A percentile compares a stretch with the other conserved stretches of the same genome.
Conservation (phyloP, 2,888 invertebrate genomes). For the Drosophila paramelanica region DNA sequence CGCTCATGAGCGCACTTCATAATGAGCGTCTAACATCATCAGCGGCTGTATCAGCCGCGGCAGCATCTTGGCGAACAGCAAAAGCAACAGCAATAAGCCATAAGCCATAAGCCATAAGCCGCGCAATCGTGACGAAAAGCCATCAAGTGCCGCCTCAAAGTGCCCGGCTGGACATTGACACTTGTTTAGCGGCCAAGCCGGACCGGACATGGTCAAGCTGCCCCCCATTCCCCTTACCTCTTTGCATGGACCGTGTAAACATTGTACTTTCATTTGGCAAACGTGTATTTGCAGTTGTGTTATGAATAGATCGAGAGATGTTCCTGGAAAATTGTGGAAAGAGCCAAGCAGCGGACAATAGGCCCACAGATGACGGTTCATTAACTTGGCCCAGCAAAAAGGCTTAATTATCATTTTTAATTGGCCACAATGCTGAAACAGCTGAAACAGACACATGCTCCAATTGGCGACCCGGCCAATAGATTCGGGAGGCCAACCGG, state of each 20-base stretch:
- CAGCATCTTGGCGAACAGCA: conserved; percentile 19
- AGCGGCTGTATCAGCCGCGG: conserved; percentile 19
- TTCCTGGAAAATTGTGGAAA: conserved; percentile 48
- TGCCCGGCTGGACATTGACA: conserved; percentile 72
- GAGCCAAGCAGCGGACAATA: conserved; percentile 9
- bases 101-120: conserved; percentile 41
- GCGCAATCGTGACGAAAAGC: conserved; percentile 74
- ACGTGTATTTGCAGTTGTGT: conserved; percentile 31
- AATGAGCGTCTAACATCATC: conserved; percentile 58
- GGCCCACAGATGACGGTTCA: conserved; percentile 10
- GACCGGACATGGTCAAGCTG: conserved; percentile 47
- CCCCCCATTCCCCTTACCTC: conserved; percentile 2
- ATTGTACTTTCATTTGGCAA: conserved; percentile 70
- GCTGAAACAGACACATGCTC: conserved; percentile 33
- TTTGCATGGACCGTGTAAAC: conserved; percentile 25
- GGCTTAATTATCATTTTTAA: conserved; percentile 61
- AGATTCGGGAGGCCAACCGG: conserved; percentile 53
- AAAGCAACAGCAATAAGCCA: conserved; percentile 41
- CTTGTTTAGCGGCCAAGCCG: conserved; percentile 56
- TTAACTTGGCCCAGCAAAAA: conserved; percentile 17
- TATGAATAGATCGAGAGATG: conserved; percentile 17
- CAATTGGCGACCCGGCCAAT: conserved; percentile 24
- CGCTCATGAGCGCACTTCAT: conserved; percentile 59
- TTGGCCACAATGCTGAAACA: conserved; percentile 39
- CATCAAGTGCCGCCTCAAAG: conserved; percentile 59